Base-by-base conservation (phyloP, 1,140 invertebrate species). In the Copidosoma floridanum region DNA sequence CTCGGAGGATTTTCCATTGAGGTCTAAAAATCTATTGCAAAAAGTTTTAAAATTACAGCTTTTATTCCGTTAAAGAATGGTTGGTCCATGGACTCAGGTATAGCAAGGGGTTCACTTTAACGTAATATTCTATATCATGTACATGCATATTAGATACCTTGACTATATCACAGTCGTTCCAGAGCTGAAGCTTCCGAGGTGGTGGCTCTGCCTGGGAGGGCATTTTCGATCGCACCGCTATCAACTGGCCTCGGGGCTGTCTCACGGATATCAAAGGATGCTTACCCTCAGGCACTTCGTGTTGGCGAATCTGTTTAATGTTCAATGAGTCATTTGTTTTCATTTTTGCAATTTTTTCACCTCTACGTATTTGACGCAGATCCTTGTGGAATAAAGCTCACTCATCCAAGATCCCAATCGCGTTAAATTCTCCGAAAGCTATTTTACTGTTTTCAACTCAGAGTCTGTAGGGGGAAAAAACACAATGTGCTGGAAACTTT, bases 141-240 rank as follows among this genome's bases (percentile, higher is more conserved):
- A n/a, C n/a, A n/a, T n/a, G n/a, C n/a, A n/a, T n/a, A n/a, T n/a
- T n/a, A n/a, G n/a, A n/a, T 61, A 84, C 82, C 81, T 87, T 86
- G 63, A 93, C 90, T 71, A 92, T 86, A 70, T 93, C 91, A 76
- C 92, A 94, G 60, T 92, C 87, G 66, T 89, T 85, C 90, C 92
- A 94, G 57, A 84, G 74, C 57, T 75, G 77, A 64, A 83, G 82
- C 66, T 82, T 78, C 29, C 71, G 71, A 24, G 79, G 78, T 18
- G 78, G 74, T 23, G 77, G 72, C 41, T 79, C 77, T 44, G 69
- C 70, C 27, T 77, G 76, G 40, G 67, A 77, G 2, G 76, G 72
- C 58, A 75, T 69, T 65, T 74, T 68, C 37, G 76, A 76, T 66
- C 89, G 85, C 63, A 92, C 91, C 63, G 89, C 89, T 44, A 92